phyloP scores from a whole-genome alignment of 2,113 vertebrate genomes.

The Heliornis fulica region DNA sequence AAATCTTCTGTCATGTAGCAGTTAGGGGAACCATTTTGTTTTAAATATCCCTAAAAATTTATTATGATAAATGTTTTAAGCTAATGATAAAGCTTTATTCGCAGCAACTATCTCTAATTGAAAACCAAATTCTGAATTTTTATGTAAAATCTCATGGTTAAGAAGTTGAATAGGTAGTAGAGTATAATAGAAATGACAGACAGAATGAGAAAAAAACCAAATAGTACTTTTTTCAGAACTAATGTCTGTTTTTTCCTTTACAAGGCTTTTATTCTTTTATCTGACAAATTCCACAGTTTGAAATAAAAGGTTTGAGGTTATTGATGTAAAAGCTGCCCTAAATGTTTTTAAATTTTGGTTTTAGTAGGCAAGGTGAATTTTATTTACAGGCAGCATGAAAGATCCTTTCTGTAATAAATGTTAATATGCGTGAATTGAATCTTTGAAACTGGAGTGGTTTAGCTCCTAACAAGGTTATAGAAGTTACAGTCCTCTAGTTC shows the following conservation, averaged over 20 bases:
- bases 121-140: not conserved
- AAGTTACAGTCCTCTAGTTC: not conserved
- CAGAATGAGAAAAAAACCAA: not conserved
- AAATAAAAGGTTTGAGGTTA: not conserved
- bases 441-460: not conserved
- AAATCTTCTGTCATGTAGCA: not conserved
- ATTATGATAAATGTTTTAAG: not conserved
- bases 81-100: not conserved
- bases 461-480: not conserved
- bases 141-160: not conserved
- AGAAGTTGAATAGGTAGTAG: not conserved
- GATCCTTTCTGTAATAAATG: not conserved
- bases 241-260: not conserved
- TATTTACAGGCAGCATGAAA: not conserved
- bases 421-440: not conserved
- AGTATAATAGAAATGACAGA: not conserved
- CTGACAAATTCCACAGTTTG: not conserved
- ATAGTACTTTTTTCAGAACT: not conserved
- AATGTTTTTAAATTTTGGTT: not conserved
- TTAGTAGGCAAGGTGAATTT: not conserved
- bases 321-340: not conserved
- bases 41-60: not conserved
- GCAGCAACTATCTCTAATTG: not conserved
- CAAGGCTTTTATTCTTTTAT: not conserved
- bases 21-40: not conserved